phyloP scores from a whole-genome alignment of 2,113 vertebrate genomes.

The Zapornia atra region DNA sequence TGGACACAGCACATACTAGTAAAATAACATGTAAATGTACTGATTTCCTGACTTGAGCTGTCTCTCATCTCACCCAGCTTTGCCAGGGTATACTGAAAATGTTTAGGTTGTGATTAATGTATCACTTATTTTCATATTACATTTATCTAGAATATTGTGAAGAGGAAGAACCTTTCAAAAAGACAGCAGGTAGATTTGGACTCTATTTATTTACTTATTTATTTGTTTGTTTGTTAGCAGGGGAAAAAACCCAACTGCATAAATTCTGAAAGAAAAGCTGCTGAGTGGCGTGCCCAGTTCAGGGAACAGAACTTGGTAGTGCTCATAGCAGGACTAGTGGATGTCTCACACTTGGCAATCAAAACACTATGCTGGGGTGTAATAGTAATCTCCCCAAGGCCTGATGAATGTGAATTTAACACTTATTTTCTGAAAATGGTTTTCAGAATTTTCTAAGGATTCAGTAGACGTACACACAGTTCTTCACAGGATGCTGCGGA shows the following conservation, averaged over 20 bases:
- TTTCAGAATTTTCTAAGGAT: neutral
- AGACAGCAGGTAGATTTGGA: neutral
- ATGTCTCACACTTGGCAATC: neutral
- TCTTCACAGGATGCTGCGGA: neutral
- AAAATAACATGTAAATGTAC: neutral
- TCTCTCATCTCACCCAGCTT: neutral
- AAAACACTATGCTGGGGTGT: neutral
- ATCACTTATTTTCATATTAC: neutral
- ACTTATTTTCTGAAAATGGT: neutral
- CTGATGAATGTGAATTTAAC: neutral
- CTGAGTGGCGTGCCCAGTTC: fast-evolving
- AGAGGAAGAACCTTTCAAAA: neutral
- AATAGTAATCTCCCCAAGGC: neutral
- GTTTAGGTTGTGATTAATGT: neutral
- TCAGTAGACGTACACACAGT: neutral
- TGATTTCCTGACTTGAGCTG: neutral
- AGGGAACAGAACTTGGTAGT: neutral
- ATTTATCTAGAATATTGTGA: neutral
- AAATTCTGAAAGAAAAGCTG: neutral
- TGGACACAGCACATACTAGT: neutral
- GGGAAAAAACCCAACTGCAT: neutral
- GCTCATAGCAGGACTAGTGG: neutral
- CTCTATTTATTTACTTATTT: neutral
- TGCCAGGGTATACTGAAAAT: neutral
- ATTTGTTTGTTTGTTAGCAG: neutral